Percentiles rank a stretch among this genome's conserved stretches.
Evolutionary conservation across 2,888 invertebrate species (phyloP).

Genomic region (Hyalella azteca): DNA sequence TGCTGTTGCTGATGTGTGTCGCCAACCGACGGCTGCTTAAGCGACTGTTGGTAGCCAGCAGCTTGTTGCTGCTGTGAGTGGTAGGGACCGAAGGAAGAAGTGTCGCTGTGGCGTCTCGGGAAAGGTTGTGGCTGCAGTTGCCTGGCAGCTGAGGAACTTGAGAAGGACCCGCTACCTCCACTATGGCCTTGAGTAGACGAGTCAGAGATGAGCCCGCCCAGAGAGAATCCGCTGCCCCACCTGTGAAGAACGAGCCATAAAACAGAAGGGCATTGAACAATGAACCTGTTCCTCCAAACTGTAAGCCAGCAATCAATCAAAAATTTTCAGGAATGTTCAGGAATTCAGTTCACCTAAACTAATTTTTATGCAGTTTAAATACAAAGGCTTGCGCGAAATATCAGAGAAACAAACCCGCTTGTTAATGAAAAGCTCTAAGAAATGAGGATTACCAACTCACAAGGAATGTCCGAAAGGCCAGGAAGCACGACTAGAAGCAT

Average conservation of each 20-base stretch:
- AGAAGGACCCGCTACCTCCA: not conserved
- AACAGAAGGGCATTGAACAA: too few species aligned
- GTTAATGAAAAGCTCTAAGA: too few species aligned
- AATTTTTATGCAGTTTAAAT: too few species aligned
- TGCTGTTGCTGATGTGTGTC: conserved; percentile 2
- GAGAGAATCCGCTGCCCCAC: conserved; percentile 23
- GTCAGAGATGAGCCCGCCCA: conserved; percentile 17
- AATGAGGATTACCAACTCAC: conserved; percentile 1
- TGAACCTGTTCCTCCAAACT: too few species aligned
- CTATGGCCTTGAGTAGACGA: not conserved
- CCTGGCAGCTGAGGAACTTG: not conserved
- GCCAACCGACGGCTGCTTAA: not conserved
- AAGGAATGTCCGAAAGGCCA: conserved; percentile 22
- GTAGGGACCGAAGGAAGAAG: conserved; percentile 12
- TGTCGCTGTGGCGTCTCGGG: conserved; percentile 14
- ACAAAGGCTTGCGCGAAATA: too few species aligned
- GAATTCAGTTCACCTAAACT: too few species aligned
- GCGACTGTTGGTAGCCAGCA: not conserved
- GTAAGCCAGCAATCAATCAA: too few species aligned
- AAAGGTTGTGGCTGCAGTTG: conserved; percentile 10
- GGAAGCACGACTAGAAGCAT: not conserved
- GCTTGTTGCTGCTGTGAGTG: conserved; percentile 4
- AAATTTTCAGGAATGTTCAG: too few species aligned
- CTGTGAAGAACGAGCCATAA: not conserved
- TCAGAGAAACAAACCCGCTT: too few species aligned